phyloP scores from a whole-genome alignment of 2,888 invertebrate species.

The Gryllus longicercus region DNA sequence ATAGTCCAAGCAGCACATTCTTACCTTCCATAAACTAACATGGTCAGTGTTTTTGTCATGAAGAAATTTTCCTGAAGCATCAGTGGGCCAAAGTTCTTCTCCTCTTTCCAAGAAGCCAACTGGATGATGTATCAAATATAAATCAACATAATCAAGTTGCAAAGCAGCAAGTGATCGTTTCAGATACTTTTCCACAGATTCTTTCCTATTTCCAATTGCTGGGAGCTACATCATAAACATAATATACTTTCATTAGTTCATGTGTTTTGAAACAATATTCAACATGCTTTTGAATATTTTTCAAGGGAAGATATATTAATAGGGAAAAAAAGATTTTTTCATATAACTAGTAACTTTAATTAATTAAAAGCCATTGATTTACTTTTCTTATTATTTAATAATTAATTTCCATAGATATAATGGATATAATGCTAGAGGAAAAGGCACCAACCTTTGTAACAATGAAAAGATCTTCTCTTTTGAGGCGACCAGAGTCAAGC shows the following conservation, averaged over 20 bases:
- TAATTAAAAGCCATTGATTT: no score
- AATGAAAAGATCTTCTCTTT: slow-evolving; percentile 47
- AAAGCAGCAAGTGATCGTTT: neutral
- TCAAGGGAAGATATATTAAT: neutral
- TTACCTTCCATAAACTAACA: neutral
- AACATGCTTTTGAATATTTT: neutral
- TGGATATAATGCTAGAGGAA: no score
- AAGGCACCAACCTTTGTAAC: slow-evolving; percentile 45
- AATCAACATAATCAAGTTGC: neutral
- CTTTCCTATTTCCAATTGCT: neutral
- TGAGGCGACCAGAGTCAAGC: slow-evolving; percentile 44
- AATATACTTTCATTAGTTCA: neutral
- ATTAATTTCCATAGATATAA: no score
- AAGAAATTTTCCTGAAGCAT: neutral
- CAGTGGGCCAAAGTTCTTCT: neutral
- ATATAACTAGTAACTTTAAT: no score
- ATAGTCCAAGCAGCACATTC: neutral
- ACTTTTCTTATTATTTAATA: no score
- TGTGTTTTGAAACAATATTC: neutral
- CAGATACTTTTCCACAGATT: neutral
- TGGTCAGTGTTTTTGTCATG: neutral
- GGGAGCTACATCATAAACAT: neutral
- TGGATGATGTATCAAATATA: slow-evolving; percentile 1
- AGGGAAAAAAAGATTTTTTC: no score
- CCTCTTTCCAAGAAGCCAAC: slow-evolving; percentile 3